Evolutionary conservation across 2,888 invertebrate genomes (phyloP), one percentile per base, ranked within the genome.

Genomic region (Aleiodes alternator): DNA sequence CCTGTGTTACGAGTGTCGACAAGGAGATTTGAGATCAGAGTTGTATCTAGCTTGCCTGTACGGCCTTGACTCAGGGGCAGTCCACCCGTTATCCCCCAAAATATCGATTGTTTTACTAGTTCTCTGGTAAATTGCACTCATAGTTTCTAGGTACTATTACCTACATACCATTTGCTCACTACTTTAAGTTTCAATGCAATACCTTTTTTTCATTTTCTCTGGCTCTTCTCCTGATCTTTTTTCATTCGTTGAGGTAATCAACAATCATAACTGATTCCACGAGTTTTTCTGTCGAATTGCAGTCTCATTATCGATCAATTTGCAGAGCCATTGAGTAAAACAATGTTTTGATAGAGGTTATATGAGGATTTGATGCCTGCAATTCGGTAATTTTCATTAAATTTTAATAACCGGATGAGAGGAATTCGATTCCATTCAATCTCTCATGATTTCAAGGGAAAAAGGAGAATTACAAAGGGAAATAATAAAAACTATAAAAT

Each of bases 61-160:
- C 43, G 64, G 70, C 75, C 75, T 75, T 75, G 70, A 75, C 75
- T 75, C 64, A 61, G 70, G 38, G 34, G 16, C 38, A 53, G 53
- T 59, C 53, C 64, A 23, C 55, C 72, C 43, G 0, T 43, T 9
- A 43, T 43, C 43, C 43, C 53, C 56, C 61, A 50, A 53, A 56
- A 51, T 75, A 75, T 75, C 70, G 75, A 75, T 75, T 75, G 70
- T 75, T 75, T 75, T 59, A 59, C 69, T 70, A 69, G 64, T 70
- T 75, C 75, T 70, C 70, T 70, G 69, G 55, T 55, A 48, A 64
- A 75, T 75, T 75, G 61, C 73, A 75, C 34, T 61, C 61, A 61
- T 7, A 43, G 43, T 43, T 43, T 16, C 57, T 34, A 43, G 61
- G 43, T 12, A 64, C 64, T 11, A 64, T 48, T 48, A 59, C 59